phyloP scores from a whole-genome alignment of 2,888 invertebrate species.

The Rutpela maculata region DNA sequence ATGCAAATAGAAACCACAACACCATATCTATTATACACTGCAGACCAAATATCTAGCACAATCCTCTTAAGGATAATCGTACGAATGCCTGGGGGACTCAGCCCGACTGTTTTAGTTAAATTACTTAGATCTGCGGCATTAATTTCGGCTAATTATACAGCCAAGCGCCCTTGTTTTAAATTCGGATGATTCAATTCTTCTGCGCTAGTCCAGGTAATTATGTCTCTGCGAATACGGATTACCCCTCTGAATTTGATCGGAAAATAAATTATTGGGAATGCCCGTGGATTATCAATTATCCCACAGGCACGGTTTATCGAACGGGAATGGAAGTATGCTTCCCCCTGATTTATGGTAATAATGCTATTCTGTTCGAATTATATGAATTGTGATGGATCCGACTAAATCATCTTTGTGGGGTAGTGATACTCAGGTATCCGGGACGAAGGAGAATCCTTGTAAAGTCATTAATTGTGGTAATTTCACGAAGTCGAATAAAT shows the following conservation, averaged over 20 bases:
- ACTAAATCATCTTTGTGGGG: too few relatives aligned
- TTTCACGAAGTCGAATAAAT: too few relatives aligned
- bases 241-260: background rate
- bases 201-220: constrained; percentile 15
- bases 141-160: background rate
- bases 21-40: background rate
- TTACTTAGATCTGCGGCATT: constrained; percentile 7
- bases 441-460: too few relatives aligned
- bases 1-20: background rate
- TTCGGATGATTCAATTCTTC: background rate
- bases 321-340: background rate
- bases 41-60: background rate
- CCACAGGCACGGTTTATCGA: background rate
- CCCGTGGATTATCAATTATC: background rate
- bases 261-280: constrained; percentile 15
- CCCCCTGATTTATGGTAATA: background rate
- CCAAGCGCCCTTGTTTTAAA: background rate
- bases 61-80: constrained; percentile 6
- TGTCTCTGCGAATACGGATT: constrained; percentile 9
- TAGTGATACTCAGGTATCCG: too few relatives aligned
- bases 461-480: too few relatives aligned
- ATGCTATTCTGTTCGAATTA: too few relatives aligned
- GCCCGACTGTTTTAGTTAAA: background rate
- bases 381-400: too few relatives aligned
- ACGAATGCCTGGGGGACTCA: background rate